phyloP scores from a whole-genome alignment of 2,797 vertebrate genomes.

The Nasua narica region DNA sequence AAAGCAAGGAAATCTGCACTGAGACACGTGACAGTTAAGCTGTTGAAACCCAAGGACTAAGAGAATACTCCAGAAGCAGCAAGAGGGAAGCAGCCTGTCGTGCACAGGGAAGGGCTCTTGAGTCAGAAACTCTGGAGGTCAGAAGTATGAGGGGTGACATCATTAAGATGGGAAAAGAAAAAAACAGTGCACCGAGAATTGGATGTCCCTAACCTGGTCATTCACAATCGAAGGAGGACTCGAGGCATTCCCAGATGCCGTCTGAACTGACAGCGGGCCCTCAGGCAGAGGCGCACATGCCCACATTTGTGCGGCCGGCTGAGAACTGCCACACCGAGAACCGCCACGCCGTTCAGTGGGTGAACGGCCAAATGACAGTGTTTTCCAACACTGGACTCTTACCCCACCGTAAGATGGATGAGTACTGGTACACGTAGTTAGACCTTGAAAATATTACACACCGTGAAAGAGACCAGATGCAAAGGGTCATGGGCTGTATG shows the following conservation, averaged over 20 bases:
- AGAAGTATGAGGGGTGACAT: not conserved
- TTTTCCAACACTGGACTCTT: rapidly evolving
- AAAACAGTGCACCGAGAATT: not conserved
- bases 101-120: rapidly evolving
- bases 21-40: not conserved
- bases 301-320: too few relatives aligned
- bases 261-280: not conserved
- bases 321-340: too few relatives aligned
- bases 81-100: not conserved
- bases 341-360: too few relatives aligned
- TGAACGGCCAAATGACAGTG: too few relatives aligned
- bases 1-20: rapidly evolving
- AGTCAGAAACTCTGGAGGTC: not conserved
- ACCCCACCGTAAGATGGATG: not conserved
- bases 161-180: not conserved
- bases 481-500: too few relatives aligned
- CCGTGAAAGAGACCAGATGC: not conserved
- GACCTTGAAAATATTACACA: not conserved
- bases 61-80: not conserved
- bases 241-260: not conserved
- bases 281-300: not conserved
- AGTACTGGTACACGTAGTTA: not conserved
- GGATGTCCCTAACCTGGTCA: not conserved
- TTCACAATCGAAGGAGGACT: not conserved
- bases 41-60: not conserved